Base-by-base conservation (phyloP, 2,113 vertebrate genomes). In the Esox niger region DNA sequence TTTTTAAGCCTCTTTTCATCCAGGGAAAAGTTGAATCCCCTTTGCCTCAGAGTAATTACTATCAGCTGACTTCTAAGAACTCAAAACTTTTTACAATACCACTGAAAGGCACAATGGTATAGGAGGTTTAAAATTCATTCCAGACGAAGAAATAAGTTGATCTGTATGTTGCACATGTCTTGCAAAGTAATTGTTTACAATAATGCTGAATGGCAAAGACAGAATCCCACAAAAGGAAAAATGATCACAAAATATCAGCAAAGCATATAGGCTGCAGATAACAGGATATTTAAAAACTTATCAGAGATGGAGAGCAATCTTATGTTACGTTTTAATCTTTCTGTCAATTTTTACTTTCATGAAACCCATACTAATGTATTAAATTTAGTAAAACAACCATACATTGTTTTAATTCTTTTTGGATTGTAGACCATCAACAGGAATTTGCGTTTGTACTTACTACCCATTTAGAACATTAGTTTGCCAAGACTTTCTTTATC, bases 21-120 rank as follows among this genome's bases (percentile, higher is more conserved):
- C 77, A 77, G 78, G 66, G 71, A 87, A 78, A 82, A 71, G 75
- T 66, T 69, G 74, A 88, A 83, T 86, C 78, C 72, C 72, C 64
- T 69, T 69, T n/a, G 76, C 76, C 81, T 84, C 74, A 43, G 63
- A 87, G 84, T 86, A 89, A 90, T 89, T 86, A 83, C 77, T 82
- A 82, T 80, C 86, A 86, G 85, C 89, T 88, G 87, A 90, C 83
- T 89, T 84, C 69, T 88, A 88, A 90, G 85, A 88, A 84, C 88
- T 81, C 79, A 82, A 70, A 82, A 86, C 72, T 76, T 81, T 80
- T 81, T 79, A 74, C 85, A 87, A 88, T 89, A 85, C 87, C 82
- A 78, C 84, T 80, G 78, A 79, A 86, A 82, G 87, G 83, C 79
- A 79, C 78, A 87, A 81, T 68, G 75, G 78, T 80, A 74, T 60